Conservation (phyloP, 2,888 invertebrate genomes). For the Beris morrisii region DNA sequence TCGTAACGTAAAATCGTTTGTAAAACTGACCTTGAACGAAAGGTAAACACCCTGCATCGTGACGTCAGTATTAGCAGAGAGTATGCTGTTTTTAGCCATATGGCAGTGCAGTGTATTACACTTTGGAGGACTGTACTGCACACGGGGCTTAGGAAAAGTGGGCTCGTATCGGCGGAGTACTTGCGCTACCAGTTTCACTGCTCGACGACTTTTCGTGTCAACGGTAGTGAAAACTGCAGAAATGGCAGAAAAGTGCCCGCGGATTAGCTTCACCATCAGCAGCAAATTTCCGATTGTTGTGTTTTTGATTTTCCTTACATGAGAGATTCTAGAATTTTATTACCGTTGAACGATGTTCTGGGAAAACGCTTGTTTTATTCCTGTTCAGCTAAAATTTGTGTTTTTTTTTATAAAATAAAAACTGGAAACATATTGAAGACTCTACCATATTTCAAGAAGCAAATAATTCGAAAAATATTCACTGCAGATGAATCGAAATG, state of each 20-base stretch:
- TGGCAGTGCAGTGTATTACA: neutral
- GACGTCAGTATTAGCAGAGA: conserved; percentile 21
- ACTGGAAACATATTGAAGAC: too few species aligned
- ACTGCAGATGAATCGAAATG: too few species aligned
- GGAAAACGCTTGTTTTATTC: too few species aligned
- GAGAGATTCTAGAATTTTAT: too few species aligned
- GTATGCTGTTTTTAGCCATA: neutral
- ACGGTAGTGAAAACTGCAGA: conserved; percentile 12
- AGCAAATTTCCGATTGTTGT: too few species aligned
- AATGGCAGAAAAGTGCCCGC: neutral
- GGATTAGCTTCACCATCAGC: neutral
- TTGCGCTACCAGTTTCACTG: conserved; percentile 20
- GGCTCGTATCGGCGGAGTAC: neutral
- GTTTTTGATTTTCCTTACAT: too few species aligned
- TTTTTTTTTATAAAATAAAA: too few species aligned
- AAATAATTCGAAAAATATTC: too few species aligned
- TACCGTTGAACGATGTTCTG: too few species aligned
- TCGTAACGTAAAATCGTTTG: conserved; percentile 26
- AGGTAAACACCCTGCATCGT: conserved; percentile 22
- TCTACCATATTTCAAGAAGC: too few species aligned
- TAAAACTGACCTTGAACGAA: conserved; percentile 26
- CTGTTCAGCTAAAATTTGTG: too few species aligned
- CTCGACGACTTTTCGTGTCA: conserved; percentile 14
- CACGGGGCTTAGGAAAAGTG: conserved; percentile 2
- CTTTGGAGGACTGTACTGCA: neutral